Conservation (phyloP, 2,113 vertebrate species). For the Chrysochloris asiatica region DNA sequence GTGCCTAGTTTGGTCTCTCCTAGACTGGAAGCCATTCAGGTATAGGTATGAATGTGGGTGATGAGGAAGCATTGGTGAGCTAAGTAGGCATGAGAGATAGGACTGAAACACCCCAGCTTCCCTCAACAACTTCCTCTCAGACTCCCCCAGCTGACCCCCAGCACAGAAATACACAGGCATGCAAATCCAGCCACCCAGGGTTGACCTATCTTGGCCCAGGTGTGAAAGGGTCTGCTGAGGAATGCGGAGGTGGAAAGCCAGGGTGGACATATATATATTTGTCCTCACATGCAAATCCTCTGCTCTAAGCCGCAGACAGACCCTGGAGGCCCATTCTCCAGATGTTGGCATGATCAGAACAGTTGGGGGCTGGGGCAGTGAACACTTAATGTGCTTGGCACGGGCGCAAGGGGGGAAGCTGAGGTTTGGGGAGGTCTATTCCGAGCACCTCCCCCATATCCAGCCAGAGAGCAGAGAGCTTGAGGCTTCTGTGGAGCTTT, state of each 20-base stretch:
- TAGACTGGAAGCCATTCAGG: not conserved
- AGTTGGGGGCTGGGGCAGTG: constrained; percentile 29
- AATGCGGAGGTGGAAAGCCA: constrained; percentile 47
- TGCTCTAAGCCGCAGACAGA: constrained; percentile 52
- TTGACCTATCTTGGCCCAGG: constrained; percentile 61
- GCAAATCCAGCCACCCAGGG: constrained; percentile 67
- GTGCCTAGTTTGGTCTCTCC: not conserved
- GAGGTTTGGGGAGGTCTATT: not conserved
- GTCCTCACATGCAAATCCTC: constrained; percentile 74
- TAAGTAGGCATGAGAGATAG: not conserved
- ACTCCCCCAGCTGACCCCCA: constrained; percentile 55
- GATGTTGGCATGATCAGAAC: constrained; percentile 66
- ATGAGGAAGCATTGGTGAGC: not conserved
- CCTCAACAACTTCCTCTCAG: constrained; percentile 76
- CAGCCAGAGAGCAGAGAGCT: not conserved
- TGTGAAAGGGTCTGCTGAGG: constrained; percentile 45
- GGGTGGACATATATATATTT: constrained; percentile 62
- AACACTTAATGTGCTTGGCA: not conserved
- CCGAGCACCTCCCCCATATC: not conserved
- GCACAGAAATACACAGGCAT: constrained; percentile 76
- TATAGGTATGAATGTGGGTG: not conserved
- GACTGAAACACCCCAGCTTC: constrained; percentile 9
- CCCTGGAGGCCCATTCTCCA: constrained; percentile 27
- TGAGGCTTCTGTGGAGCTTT: not conserved
- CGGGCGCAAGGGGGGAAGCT: not conserved